Evolutionary conservation across 2,888 invertebrate genomes (phyloP), one percentile per base, ranked within the genome.

Genomic region (Drosophila tanythrix): DNA sequence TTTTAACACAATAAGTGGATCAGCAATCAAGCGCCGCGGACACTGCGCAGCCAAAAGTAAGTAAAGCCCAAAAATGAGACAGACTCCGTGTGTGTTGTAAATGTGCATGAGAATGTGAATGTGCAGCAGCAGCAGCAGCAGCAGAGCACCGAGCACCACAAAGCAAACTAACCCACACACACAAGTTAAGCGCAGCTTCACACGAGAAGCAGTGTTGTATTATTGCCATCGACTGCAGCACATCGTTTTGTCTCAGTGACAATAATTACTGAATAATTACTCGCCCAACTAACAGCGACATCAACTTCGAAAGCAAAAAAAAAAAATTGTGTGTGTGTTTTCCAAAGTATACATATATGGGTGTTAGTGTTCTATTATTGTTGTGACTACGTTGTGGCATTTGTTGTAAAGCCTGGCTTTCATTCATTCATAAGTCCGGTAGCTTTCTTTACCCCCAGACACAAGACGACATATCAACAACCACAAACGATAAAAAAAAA

Each of bases 391-490:
- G 25, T 35, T n/a, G n/a, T 68, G 40, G 67, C 61, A 48, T 63
- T 73, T 76, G 48, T 63, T 75, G 70, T 52, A 62, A 70, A 48
- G 57, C 59, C 43, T 71, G 38, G 56, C 59, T 70, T 81, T 80
- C 70, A 80, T 77, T 81, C 78, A 75, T 81, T 78, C 71, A 78
- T 78, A 74, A 87, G 69, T 73, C 63, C 51, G 53, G 43, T 55
- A 21, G 57, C 38, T 65, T 72, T 63, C 63, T 64, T 66, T 53
- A 33, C 61, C 52, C 18, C 61, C 48, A 63, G 25, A 46, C 46
- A 25, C 3, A 66, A 46, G 11, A 36, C 70, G 65, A 50, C 58
- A 64, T 35, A 56, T 31, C 43, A 43, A 43, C 52, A 72, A 73
- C 18, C 36, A 61, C 43, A 48, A 25, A 27, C 33, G 35, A 29